Evolutionary conservation across 2,888 invertebrate genomes (phyloP), one percentile per base, ranked within the genome.

Genomic region (Acleris literana): DNA sequence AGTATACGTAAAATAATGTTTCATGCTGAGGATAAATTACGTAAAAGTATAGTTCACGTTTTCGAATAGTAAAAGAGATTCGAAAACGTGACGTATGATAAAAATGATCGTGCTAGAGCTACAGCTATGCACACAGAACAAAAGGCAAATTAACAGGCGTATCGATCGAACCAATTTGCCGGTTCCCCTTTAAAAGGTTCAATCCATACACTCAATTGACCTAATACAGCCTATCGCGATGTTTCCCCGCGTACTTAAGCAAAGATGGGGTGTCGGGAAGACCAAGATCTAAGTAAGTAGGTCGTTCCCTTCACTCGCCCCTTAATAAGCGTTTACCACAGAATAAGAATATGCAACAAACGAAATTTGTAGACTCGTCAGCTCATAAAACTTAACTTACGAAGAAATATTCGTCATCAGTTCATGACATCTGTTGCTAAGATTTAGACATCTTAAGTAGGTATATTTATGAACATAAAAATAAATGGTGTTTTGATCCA

Each of bases 251-350:
- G 17, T 25, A 56, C 48, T 61, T 52, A 61, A 62, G 66, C 52
- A 57, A 57, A 46, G 57, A 62, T 66, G 62, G 66, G 57, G 62
- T 57, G 62, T 62, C 5, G 48, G 46, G 17, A 61, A 61, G 57
- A 66, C 56, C 62, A 66, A 57, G 66, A 66, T 66, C 61, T 62
- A 62, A 66, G 62, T 66, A 66, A 66, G 66, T 62, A 66, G 66
- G 66, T 62, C 57, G 53, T 57, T 62, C 48, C 52, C 66, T 57
- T 66, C 62, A 62, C 66, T 66, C 66, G 48, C 57, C 52, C 65
- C 66, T 61, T 66, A 62, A 61, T 62, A 66, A 61, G 55, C 56
- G 56, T 62, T 62, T 43, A 51, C 66, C 65, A 33, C 55, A 56
- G 65, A 55, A 16, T 17, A 65, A 55, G 60, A 65, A 20, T 49